These are phyloP conservation scores for Harpagifer antarcticus DNA, from an alignment of 2,797 vertebrate species.

Conservation along the genomic window DNA sequence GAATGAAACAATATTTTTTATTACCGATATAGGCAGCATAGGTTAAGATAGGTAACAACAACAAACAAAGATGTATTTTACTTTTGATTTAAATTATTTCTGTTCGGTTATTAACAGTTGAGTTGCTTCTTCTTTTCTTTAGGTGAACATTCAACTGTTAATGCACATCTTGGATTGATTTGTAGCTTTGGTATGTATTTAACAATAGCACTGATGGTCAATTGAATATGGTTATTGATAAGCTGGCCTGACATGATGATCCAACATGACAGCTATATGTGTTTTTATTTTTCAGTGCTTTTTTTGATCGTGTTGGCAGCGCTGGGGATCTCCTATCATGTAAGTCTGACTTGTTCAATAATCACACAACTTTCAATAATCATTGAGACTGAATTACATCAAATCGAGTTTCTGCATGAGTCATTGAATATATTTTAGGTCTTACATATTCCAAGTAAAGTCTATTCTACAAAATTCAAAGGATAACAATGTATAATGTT, in stretches of 20 bases:
- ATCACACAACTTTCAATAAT: neutral
- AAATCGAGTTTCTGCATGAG: neutral
- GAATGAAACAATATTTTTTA: too few relatives aligned
- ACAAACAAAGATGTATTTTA: neutral
- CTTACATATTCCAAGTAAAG: neutral
- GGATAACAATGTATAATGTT: neutral
- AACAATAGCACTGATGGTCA: neutral
- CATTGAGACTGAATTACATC: neutral
- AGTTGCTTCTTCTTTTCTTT: neutral
- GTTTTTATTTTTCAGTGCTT: constrained; percentile 25
- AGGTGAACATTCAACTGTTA: neutral
- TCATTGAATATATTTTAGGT: neutral
- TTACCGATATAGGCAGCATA: too few relatives aligned
- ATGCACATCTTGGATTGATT: accelerated
- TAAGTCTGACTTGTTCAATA: constrained; percentile 18
- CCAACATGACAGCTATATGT: neutral
- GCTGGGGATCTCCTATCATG: accelerated
- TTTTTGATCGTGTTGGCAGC: accelerated
- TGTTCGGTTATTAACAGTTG: neutral
- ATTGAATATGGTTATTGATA: neutral
- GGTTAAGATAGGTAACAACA: too few relatives aligned
- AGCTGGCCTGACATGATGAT: neutral
- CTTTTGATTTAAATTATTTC: neutral
- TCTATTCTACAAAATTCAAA: neutral
- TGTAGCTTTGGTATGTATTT: neutral